Evolutionary conservation across 2,113 vertebrate species (phyloP).

Genomic region (Engraulis encrasicolus): DNA sequence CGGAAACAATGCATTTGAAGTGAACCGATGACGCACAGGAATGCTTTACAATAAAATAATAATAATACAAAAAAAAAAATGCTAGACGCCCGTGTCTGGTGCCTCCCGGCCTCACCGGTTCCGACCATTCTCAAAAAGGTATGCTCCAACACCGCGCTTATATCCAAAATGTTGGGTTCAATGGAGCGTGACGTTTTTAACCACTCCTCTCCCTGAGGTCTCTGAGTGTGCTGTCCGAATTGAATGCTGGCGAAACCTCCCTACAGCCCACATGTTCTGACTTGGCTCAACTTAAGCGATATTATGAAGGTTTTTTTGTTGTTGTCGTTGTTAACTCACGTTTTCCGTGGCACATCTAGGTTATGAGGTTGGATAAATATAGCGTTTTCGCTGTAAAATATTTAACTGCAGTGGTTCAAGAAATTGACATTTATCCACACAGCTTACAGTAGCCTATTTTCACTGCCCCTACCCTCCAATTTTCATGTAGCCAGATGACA

Average conservation of each 20-base stretch:
- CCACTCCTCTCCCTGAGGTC: conserved; percentile 62
- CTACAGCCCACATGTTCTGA: background rate
- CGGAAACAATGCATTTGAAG: background rate
- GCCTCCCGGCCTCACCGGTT: background rate
- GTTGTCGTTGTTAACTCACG: background rate
- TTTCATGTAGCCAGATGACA: background rate
- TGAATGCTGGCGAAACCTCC: background rate
- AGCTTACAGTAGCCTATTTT: background rate
- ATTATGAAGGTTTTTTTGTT: background rate
- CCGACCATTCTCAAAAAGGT: background rate
- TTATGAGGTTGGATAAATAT: background rate
- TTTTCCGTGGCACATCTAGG: conserved; percentile 1
- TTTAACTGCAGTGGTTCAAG: background rate
- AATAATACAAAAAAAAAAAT: too few relatives aligned
- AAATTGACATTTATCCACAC: background rate
- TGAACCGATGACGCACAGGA: background rate
- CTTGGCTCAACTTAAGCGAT: background rate
- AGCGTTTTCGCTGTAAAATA: background rate
- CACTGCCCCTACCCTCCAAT: background rate
- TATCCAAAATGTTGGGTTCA: conserved; percentile 69
- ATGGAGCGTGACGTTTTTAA: conserved; percentile 56
- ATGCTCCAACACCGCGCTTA: conserved; percentile 64
- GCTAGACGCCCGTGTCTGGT: background rate
- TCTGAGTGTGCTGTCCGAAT: background rate
- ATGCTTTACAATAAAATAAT: background rate